Evolutionary conservation across 2,113 vertebrate genomes (phyloP).

Genomic region (Morone saxatilis): DNA sequence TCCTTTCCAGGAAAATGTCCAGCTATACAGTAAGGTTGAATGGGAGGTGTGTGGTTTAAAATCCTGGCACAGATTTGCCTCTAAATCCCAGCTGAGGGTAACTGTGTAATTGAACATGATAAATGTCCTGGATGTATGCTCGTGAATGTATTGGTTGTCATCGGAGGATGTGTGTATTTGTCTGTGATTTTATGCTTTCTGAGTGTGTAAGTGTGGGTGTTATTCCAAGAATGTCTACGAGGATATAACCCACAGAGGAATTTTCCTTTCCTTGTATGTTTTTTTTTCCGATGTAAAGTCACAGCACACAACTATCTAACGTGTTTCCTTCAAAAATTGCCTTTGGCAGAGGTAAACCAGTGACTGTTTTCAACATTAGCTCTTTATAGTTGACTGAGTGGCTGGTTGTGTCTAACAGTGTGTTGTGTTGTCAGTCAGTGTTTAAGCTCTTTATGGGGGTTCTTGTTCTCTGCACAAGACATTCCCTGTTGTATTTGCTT

Average conservation of each 20-base stretch:
- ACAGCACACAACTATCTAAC: constrained; percentile 22
- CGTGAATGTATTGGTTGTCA: constrained; percentile 8
- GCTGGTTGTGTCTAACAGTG: not conserved
- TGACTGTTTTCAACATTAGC: constrained; percentile 21
- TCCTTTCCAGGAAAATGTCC: constrained; percentile 56
- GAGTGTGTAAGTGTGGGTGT: not conserved
- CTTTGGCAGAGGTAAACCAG: constrained; percentile 10
- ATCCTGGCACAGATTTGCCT: constrained; percentile 29
- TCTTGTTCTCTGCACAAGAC: not conserved
- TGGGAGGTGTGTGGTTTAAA: constrained; percentile 40
- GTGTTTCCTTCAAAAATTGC: constrained; percentile 24
- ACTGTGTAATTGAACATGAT: constrained; percentile 63
- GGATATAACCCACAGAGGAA: constrained; percentile 17
- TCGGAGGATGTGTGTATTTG: constrained; percentile 2
- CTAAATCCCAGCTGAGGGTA: constrained; percentile 31
- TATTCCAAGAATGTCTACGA: constrained; percentile 7
- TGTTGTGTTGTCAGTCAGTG: not conserved
- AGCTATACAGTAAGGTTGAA: constrained; percentile 31
- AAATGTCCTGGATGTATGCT: constrained; percentile 49
- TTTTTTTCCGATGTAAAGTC: constrained; percentile 8
- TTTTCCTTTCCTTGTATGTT: constrained; percentile 13
- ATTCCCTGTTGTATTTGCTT: not conserved
- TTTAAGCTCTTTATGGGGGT: not conserved
- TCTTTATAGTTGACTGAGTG: not conserved
- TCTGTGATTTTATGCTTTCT: not conserved